A percentile compares a stretch with the other conserved stretches of the same genome.
Conservation (phyloP, 2,113 vertebrate species). For the Chiloscyllium plagiosum region DNA sequence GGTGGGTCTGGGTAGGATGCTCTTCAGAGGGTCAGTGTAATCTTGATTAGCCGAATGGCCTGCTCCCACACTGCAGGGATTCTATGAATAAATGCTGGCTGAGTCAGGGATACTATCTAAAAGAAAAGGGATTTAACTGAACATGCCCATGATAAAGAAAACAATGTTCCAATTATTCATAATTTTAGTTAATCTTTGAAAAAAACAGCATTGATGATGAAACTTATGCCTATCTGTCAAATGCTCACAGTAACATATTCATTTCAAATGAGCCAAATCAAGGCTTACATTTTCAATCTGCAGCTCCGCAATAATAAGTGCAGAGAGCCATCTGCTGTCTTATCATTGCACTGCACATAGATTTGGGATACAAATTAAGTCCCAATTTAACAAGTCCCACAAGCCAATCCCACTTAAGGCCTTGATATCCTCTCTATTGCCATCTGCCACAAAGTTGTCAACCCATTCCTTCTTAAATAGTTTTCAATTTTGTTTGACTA, state of each 20-base stretch:
- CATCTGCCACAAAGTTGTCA: neutral
- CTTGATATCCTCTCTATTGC: neutral
- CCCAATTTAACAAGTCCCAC: neutral
- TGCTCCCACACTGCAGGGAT: too few species aligned
- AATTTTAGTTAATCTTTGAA: neutral
- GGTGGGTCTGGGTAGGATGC: too few species aligned
- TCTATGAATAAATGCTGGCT: too few species aligned
- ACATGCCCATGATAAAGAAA: neutral
- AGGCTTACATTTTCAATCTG: neutral
- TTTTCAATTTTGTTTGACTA: neutral
- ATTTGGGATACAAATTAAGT: neutral
- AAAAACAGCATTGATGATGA: neutral
- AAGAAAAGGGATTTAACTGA: neutral
- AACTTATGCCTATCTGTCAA: neutral
- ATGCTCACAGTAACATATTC: neutral
- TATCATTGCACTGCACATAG: neutral
- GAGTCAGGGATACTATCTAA: too few species aligned
- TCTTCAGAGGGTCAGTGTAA: too few species aligned
- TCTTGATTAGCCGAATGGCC: too few species aligned
- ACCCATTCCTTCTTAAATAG: neutral
- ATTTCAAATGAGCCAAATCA: neutral
- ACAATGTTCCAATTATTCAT: neutral
- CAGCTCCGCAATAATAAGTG: neutral
- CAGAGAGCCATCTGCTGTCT: conserved; percentile 16
- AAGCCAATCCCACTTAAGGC: neutral